Conservation (phyloP, 1,140 invertebrate species). For the Dendroctonus ponderosae region DNA sequence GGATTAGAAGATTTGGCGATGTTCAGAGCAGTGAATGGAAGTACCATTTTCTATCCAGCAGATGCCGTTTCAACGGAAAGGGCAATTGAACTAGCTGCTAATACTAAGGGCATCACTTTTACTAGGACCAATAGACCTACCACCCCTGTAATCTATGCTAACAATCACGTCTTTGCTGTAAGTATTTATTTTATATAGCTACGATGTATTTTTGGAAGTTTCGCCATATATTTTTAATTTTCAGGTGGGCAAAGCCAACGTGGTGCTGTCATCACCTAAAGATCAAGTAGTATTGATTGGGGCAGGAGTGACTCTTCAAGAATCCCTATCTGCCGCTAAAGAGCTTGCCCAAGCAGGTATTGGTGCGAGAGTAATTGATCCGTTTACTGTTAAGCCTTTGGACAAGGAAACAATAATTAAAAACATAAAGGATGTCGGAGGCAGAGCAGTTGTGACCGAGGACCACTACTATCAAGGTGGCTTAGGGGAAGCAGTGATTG, state of each 20-base stretch:
- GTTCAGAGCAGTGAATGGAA: conserved; percentile 89
- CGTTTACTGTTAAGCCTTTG: conserved; percentile 94
- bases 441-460: conserved; percentile 88
- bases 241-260: conserved; percentile 72
- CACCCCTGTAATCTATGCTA: conserved; percentile 84
- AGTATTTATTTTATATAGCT: conserved; percentile 39
- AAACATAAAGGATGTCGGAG: conserved; percentile 78
- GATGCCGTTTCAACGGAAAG: conserved; percentile 94
- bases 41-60: conserved; percentile 94
- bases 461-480: conserved; percentile 97
- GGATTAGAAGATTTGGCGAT: conserved; percentile 96
- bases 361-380: conserved; percentile 81
- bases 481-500: conserved; percentile 89
- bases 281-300: conserved; percentile 88
- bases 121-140: conserved; percentile 93
- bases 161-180: conserved; percentile 79
- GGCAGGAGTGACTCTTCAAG: conserved; percentile 89
- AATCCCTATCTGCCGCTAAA: conserved; percentile 84
- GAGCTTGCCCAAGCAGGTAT: conserved; percentile 68
- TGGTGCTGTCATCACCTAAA: conserved; percentile 70
- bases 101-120: conserved; percentile 93
- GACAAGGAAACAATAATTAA: conserved; percentile 76
- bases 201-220: conserved; percentile 3
- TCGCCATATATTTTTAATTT: conserved; percentile 31
- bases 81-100: conserved; percentile 93